Conservation (phyloP, 2,113 vertebrate genomes). For the Gambusia holbrooki region DNA sequence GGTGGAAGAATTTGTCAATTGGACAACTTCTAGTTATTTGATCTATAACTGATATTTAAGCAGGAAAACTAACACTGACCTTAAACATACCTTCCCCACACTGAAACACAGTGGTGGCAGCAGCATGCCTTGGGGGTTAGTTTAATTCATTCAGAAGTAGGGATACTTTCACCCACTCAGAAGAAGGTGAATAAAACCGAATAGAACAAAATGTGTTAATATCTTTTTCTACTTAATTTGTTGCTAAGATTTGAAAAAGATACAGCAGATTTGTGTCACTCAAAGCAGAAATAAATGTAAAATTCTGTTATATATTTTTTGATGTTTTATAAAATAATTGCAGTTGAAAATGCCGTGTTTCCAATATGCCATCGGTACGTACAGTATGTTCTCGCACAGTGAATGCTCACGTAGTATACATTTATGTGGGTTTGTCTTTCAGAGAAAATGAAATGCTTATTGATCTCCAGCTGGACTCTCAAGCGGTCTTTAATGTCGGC, state of each 20-base stretch:
- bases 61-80: too few species aligned
- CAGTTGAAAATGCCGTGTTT: not conserved
- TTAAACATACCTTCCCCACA: too few species aligned
- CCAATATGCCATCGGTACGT: not conserved
- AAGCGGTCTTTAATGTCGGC: slow-evolving; percentile 20
- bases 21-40: too few species aligned
- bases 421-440: slow-evolving; percentile 22
- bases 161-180: slow-evolving; percentile 6
- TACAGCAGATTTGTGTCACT: too few species aligned
- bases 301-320: not conserved
- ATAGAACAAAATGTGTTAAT: not conserved
- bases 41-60: too few species aligned
- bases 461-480: slow-evolving; percentile 36
- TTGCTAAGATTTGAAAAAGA: too few species aligned
- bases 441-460: slow-evolving; percentile 48
- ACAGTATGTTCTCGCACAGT: not conserved
- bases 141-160: too few species aligned
- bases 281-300: not conserved
- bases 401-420: not conserved
- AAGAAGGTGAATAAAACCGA: slow-evolving; percentile 14
- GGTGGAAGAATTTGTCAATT: too few species aligned
- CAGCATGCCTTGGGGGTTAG: too few species aligned
- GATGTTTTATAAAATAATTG: not conserved
- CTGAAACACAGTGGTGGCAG: too few species aligned
- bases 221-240: too few species aligned